Evolutionary conservation across 1,140 invertebrate species (phyloP).

Genomic region (Cydia splendana): DNA sequence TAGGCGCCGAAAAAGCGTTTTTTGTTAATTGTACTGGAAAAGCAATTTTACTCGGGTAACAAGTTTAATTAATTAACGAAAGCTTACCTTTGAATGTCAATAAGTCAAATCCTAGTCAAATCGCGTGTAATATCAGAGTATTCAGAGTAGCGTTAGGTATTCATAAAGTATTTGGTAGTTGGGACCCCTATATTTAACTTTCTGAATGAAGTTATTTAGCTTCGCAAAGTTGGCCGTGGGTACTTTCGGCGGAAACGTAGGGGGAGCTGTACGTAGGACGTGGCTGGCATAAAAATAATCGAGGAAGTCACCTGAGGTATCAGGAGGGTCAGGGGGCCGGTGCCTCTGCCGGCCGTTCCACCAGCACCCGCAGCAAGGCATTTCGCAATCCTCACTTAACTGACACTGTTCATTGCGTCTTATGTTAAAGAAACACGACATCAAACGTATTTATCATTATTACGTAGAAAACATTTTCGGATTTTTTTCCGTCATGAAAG

Average conservation of each 20-base stretch:
- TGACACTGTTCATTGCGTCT: slow-evolving; percentile 31
- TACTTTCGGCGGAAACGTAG: background rate
- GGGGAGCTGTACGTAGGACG: background rate
- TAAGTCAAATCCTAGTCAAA: slow-evolving; percentile 19
- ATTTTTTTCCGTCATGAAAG: background rate
- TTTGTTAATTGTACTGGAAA: slow-evolving; percentile 30
- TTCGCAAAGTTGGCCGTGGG: slow-evolving; percentile 3
- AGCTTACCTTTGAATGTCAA: background rate
- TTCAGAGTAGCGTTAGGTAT: background rate
- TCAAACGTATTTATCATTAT: slow-evolving; percentile 20
- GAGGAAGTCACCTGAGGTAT: slow-evolving; percentile 53
- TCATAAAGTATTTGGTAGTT: slow-evolving; percentile 11
- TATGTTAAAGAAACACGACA: slow-evolving; percentile 29
- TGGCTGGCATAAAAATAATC: background rate
- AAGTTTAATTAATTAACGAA: slow-evolving; percentile 31
- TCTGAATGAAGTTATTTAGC: slow-evolving; percentile 22
- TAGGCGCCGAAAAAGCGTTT: slow-evolving; percentile 22
- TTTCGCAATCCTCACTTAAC: slow-evolving; percentile 45
- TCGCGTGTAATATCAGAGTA: background rate
- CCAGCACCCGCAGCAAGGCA: slow-evolving; percentile 76
- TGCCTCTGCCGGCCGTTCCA: slow-evolving; percentile 75
- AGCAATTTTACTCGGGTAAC: slow-evolving; percentile 18
- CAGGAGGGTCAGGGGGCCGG: slow-evolving; percentile 62
- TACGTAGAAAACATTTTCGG: background rate
- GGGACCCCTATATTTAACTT: slow-evolving; percentile 25